Percentiles rank a stretch among this genome's conserved stretches.
Conservation (phyloP, 1,140 invertebrate species). For the Agrypnia vestita region DNA sequence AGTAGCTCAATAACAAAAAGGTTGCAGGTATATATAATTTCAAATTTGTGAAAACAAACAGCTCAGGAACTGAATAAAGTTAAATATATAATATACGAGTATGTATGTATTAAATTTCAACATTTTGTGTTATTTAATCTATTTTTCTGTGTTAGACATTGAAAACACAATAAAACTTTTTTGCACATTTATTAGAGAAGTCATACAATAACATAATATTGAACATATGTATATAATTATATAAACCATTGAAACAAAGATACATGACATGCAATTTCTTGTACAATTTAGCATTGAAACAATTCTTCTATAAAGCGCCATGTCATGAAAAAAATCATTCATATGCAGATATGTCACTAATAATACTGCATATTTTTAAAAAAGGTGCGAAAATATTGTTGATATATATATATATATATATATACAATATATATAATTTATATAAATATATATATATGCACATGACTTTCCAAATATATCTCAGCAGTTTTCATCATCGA, state of each 20-base stretch:
- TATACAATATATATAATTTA: no score
- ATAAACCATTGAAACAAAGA: conserved; percentile 9
- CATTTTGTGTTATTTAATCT: no score
- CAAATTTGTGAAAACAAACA: no score
- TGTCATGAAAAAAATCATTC: conserved; percentile 14
- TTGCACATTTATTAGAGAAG: conserved; percentile 32
- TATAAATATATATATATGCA: conserved; percentile 16
- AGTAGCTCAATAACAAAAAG: no score
- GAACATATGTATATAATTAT: background rate
- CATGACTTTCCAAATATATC: conserved; percentile 17
- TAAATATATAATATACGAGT: no score
- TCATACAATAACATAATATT: conserved; percentile 16
- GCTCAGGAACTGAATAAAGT: no score
- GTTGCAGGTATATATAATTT: no score
- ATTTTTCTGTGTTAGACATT: background rate
- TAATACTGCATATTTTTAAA: conserved; percentile 16
- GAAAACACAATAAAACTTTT: conserved; percentile 1
- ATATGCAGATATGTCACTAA: background rate
- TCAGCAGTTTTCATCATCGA: conserved; percentile 17
- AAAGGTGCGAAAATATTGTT: conserved; percentile 22
- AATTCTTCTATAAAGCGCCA: conserved; percentile 37
- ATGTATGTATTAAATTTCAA: no score
- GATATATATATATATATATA: conserved; percentile 6
- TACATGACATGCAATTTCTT: conserved; percentile 12
- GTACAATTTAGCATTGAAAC: background rate